Percentiles rank a stretch among this genome's conserved stretches.
Evolutionary conservation across 2,797 vertebrate species (phyloP).

Genomic region (Nannoperca obscura): DNA sequence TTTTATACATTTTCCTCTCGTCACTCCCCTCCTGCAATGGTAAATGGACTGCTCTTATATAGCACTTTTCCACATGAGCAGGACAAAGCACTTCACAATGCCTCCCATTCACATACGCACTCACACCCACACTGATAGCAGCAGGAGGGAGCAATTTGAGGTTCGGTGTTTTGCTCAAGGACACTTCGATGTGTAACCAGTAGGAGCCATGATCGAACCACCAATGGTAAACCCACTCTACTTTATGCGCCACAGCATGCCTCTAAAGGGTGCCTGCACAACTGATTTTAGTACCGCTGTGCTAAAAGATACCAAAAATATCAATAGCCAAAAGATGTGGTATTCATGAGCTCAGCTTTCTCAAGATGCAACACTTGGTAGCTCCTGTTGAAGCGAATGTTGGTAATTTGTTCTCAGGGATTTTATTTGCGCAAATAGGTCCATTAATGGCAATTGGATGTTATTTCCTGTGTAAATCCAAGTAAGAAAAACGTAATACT

Average conservation of each 20-base stretch:
- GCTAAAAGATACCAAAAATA: not conserved
- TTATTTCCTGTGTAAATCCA: not conserved
- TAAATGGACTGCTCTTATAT: constrained; percentile 20
- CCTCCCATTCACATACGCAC: not conserved
- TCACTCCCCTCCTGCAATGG: not conserved
- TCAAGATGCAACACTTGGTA: not conserved
- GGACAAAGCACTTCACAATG: constrained; percentile 17
- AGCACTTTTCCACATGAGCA: constrained; percentile 22
- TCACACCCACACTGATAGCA: not conserved
- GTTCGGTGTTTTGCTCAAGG: constrained; percentile 22
- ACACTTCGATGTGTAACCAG: constrained; percentile 21
- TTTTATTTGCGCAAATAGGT: not conserved
- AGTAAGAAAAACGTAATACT: not conserved
- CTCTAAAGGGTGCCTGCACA: not conserved
- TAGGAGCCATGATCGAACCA: constrained; percentile 24
- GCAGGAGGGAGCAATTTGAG: constrained; percentile 2
- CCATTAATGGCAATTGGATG: not conserved
- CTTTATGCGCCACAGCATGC: not conserved
- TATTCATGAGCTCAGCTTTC: not conserved
- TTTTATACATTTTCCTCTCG: not conserved
- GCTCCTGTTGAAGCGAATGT: not conserved
- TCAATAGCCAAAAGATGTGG: not conserved
- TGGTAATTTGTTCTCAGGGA: not conserved
- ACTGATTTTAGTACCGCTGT: not conserved
- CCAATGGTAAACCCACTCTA: not conserved